These are phyloP conservation scores for Gadus macrocephalus DNA, from an alignment of 2,113 vertebrate species.

Conservation along the genomic window DNA sequence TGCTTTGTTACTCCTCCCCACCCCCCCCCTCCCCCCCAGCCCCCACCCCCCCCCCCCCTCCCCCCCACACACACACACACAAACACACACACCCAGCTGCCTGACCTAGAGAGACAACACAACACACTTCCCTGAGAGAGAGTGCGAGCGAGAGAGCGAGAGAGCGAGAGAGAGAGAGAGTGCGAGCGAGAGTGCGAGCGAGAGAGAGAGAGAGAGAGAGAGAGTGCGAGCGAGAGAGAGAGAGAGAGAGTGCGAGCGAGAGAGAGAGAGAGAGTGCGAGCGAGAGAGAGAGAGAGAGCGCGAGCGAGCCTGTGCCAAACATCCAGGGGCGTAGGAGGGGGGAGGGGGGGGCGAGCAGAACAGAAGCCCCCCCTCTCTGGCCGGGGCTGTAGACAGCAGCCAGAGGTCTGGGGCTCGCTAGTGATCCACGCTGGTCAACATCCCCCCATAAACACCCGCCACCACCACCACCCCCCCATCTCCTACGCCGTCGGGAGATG, in stretches of 20 bases:
- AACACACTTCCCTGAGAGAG: neutral
- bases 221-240: too few relatives aligned
- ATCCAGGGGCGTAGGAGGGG: neutral
- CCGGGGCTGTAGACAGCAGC: constrained; percentile 14
- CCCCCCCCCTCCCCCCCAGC: neutral
- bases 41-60: constrained; percentile 16
- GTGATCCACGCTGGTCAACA: neutral
- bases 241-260: neutral
- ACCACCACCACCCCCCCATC: neutral
- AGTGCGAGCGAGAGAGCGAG: neutral
- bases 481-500: neutral
- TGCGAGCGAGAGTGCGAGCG: too few relatives aligned
- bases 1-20: constrained; percentile 47
- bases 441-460: neutral
- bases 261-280: neutral
- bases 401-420: neutral
- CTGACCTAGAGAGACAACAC: constrained; percentile 5
- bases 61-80: constrained; percentile 44
- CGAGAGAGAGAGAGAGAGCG: neutral
- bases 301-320: neutral
- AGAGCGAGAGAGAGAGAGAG: neutral
- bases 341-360: neutral
- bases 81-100: constrained; percentile 15
- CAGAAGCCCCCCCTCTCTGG: constrained; percentile 9
- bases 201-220: too few relatives aligned